phyloP scores from a whole-genome alignment of 2,888 invertebrate species.

The Oscheius sp. region DNA sequence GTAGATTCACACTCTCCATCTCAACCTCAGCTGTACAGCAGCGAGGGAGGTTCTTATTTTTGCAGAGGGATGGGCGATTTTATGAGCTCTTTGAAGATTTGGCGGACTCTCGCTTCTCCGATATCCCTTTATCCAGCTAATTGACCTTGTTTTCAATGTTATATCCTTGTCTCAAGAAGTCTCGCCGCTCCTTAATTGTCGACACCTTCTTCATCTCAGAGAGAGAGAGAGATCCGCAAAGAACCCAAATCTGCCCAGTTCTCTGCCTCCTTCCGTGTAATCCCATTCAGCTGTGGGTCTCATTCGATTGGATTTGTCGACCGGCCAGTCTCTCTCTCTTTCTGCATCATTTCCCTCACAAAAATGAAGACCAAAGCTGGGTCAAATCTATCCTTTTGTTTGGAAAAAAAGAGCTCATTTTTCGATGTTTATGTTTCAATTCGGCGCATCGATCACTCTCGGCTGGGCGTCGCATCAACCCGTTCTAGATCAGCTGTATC shows the following conservation, averaged over 20 bases:
- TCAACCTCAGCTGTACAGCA: no score
- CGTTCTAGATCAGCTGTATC: background rate
- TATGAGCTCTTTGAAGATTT: no score
- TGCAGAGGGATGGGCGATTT: no score
- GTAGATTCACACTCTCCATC: no score
- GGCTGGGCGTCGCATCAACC: background rate
- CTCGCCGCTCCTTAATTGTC: conserved; percentile 2
- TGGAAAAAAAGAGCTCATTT: background rate
- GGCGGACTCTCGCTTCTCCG: no score
- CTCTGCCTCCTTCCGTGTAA: background rate
- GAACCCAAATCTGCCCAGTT: background rate
- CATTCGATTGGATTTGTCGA: background rate
- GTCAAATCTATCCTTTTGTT: background rate
- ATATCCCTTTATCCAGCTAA: no score
- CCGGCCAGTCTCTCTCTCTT: background rate
- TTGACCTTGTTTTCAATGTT: conserved; percentile 22
- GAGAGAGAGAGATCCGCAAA: background rate
- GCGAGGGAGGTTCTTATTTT: no score
- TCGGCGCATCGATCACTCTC: background rate
- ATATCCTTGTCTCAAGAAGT: background rate
- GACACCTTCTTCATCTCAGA: background rate
- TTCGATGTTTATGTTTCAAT: background rate
- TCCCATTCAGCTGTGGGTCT: background rate
- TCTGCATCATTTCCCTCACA: background rate
- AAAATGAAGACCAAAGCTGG: background rate